These are phyloP conservation scores for Drosophila anomalata DNA, from an alignment of 2,888 invertebrate species.

Conservation along the genomic window DNA sequence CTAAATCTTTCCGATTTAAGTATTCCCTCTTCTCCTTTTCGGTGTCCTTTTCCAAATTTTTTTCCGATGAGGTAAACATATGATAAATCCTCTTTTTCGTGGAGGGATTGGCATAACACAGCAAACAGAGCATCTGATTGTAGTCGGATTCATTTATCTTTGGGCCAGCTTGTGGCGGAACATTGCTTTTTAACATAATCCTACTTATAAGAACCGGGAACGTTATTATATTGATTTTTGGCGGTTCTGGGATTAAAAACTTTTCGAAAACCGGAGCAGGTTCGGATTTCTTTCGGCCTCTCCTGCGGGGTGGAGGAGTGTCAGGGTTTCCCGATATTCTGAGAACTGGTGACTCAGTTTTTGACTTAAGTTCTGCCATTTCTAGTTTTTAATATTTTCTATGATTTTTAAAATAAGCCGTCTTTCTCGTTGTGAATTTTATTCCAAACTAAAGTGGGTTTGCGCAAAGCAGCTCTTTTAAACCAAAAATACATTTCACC, in stretches of 20 bases:
- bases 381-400: not conserved
- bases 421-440: not conserved
- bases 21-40: conserved; percentile 2
- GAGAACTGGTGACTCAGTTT: not conserved
- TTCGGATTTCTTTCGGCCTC: not conserved
- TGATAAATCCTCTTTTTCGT: conserved; percentile 22
- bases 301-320: not conserved
- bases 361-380: not conserved
- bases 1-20: conserved; percentile 17
- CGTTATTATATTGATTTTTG: conserved; percentile 3
- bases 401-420: not conserved
- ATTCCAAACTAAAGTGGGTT: not conserved
- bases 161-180: not conserved
- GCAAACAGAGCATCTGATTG: not conserved
- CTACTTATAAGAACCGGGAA: conserved; percentile 27
- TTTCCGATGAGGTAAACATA: conserved; percentile 24
- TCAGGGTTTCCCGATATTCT: conserved; percentile 10
- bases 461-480: not conserved
- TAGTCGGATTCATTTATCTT: conserved; percentile 1
- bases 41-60: conserved; percentile 8
- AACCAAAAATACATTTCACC: not conserved
- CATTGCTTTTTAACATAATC: conserved; percentile 16
- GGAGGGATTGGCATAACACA: not conserved
- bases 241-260: not conserved
- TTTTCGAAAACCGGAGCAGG: not conserved